Percentiles rank a stretch among this genome's conserved stretches.
phyloP scores from a whole-genome alignment of 2,888 invertebrate genomes.

The Hyppa rectilinea region DNA sequence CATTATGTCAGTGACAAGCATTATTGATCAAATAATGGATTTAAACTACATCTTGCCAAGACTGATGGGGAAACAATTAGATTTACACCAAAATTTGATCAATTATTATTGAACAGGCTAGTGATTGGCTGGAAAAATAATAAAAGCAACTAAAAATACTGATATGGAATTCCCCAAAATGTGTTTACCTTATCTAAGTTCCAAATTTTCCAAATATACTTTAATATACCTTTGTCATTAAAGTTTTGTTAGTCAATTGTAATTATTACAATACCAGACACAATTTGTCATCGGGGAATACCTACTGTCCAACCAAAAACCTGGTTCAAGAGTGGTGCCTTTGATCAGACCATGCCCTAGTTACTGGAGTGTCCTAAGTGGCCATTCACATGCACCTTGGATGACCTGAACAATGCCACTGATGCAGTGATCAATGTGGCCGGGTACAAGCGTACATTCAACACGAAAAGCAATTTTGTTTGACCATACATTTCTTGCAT shows the following conservation, averaged over 20 bases:
- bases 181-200: not conserved
- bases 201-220: not conserved
- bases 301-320: too few species aligned
- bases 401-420: too few species aligned
- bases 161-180: not conserved
- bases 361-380: too few species aligned
- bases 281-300: too few species aligned
- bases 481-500: not conserved
- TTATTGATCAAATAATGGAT: slow-evolving; percentile 44
- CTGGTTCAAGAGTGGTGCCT: too few species aligned
- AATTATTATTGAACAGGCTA: not conserved
- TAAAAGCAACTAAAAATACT: not conserved
- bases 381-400: too few species aligned
- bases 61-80: not conserved
- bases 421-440: too few species aligned
- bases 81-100: not conserved
- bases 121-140: not conserved
- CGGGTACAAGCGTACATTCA: too few species aligned
- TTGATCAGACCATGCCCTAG: too few species aligned
- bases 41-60: not conserved
- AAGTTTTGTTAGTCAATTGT: not conserved
- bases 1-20: slow-evolving; percentile 1
- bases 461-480: too few species aligned
- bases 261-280: not conserved
- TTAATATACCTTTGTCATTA: not conserved